phyloP scores from a whole-genome alignment of 2,888 invertebrate genomes.

The Pteria penguin region DNA sequence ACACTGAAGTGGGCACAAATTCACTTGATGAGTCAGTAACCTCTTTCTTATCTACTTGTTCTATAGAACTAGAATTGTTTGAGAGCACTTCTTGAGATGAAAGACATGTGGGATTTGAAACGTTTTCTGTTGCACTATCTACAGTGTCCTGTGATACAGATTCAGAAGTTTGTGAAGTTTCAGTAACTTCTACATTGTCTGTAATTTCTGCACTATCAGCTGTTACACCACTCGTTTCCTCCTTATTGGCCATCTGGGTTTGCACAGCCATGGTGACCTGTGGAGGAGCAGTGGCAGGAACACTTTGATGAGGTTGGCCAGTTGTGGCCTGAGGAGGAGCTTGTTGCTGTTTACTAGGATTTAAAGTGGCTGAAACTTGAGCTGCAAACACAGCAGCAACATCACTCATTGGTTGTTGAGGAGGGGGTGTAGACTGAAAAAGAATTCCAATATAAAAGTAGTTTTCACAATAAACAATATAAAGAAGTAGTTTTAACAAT shows the following conservation, averaged over 20 bases:
- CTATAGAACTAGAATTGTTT: not conserved
- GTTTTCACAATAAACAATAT: not conserved
- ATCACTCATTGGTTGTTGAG: slow-evolving; percentile 32
- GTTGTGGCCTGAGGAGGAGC: slow-evolving; percentile 4
- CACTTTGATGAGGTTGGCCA: not conserved
- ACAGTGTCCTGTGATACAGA: not conserved
- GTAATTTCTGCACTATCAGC: no score
- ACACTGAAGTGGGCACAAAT: not conserved
- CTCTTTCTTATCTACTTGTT: not conserved
- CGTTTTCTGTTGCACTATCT: not conserved
- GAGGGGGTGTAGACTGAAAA: slow-evolving; percentile 12
- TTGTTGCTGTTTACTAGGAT: slow-evolving; percentile 19
- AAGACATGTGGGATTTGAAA: slow-evolving; percentile 23
- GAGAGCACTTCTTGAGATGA: slow-evolving; percentile 23
- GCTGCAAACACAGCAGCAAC: slow-evolving; percentile 72
- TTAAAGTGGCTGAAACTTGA: slow-evolving; percentile 63
- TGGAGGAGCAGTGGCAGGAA: not conserved
- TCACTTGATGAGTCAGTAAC: slow-evolving; percentile 6
- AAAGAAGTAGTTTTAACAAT: not conserved
- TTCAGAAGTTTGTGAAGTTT: no score
- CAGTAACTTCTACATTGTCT: no score
- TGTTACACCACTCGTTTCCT: no score
- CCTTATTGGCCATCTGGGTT: not conserved
- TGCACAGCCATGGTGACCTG: not conserved
- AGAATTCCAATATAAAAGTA: not conserved